These are phyloP conservation scores for Ambastaia sidthimunki DNA, from an alignment of 2,797 vertebrate genomes.

Conservation along the genomic window DNA sequence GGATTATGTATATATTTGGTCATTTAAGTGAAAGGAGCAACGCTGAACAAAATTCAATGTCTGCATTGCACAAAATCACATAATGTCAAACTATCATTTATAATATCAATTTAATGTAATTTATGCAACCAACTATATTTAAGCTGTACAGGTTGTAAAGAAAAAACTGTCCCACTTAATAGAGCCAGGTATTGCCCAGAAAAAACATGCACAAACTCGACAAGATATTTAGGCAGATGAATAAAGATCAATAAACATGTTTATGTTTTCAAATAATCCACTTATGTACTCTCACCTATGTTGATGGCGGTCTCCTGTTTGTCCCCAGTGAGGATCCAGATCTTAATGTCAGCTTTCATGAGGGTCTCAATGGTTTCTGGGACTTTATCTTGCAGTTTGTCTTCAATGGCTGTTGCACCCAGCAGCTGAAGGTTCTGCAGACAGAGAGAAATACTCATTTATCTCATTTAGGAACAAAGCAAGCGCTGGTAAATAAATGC, in stretches of 20 bases:
- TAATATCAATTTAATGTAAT: no score
- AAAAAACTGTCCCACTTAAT: no score
- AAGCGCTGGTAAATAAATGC: neutral
- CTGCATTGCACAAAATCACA: neutral
- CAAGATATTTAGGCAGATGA: neutral
- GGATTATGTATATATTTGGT: conserved; percentile 23
- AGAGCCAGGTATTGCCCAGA: no score
- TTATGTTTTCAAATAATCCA: neutral
- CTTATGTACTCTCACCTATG: conserved; percentile 82
- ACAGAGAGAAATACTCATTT: neutral
- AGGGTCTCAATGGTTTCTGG: conserved; percentile 98
- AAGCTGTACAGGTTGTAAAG: no score
- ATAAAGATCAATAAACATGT: neutral
- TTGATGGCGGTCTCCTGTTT: conserved; percentile 99
- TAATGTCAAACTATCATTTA: no score
- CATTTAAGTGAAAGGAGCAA: conserved; percentile 28
- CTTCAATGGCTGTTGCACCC: conserved; percentile 97
- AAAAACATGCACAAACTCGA: neutral
- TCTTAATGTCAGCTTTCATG: conserved; percentile 98
- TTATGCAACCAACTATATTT: no score
- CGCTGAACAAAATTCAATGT: neutral
- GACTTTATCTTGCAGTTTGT: conserved; percentile 96
- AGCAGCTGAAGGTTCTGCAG: conserved; percentile 93
- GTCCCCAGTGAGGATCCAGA: conserved; percentile 99
- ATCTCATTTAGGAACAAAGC: no score